A percentile compares a stretch with the other conserved stretches of the same genome.
Evolutionary conservation across 2,797 vertebrate genomes (phyloP).

Genomic region (Tadarida brasiliensis): DNA sequence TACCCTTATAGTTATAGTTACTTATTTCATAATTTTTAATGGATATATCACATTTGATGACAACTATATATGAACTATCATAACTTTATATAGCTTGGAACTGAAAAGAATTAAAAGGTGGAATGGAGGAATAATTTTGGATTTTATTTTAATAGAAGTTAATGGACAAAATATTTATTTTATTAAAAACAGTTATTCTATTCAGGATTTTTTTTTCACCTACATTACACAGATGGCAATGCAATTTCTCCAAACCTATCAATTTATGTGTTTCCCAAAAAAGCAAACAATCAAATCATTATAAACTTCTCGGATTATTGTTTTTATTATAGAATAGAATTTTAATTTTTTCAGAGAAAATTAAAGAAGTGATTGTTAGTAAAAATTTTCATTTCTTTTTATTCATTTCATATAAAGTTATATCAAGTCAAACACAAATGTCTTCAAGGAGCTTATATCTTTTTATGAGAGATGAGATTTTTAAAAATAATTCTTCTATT

Average conservation of each 20-base stretch:
- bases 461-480: neutral
- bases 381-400: neutral
- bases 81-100: neutral
- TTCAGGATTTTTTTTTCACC: neutral
- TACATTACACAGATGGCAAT: neutral
- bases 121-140: neutral
- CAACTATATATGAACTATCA: neutral
- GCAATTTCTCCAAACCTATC: neutral
- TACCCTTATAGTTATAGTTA: neutral
- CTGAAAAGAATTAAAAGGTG: neutral
- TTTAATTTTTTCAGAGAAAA: slow-evolving; percentile 11
- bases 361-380: neutral
- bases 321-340: neutral
- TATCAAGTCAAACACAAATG: neutral
- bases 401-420: neutral
- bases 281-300: neutral
- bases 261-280: neutral
- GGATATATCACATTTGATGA: neutral
- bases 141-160: slow-evolving; percentile 9
- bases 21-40: neutral
- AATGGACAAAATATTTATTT: neutral
- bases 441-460: neutral
- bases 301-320: neutral
- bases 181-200: neutral
- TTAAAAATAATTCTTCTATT: neutral